These are phyloP conservation scores for Calephelis virginiensis DNA, from an alignment of 1,140 invertebrate genomes.

Conservation along the genomic window DNA sequence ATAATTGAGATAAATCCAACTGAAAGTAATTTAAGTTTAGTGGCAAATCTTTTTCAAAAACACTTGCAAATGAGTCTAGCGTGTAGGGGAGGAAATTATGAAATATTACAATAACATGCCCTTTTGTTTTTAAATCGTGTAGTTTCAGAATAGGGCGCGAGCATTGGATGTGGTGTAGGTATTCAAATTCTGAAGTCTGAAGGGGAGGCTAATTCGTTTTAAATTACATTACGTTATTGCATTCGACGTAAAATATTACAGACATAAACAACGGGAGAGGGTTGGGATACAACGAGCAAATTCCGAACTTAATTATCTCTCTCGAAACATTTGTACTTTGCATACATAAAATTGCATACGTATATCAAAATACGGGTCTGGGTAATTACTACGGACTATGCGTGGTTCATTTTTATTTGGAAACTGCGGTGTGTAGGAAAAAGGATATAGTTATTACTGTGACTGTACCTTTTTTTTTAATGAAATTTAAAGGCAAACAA, in stretches of 20 bases:
- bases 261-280: constrained; percentile 63
- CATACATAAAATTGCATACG: neutral
- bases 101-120: constrained; percentile 61
- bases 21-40: neutral
- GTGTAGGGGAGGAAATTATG: constrained; percentile 61
- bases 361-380: neutral
- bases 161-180: constrained; percentile 40
- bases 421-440: too few relatives aligned
- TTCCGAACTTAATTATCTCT: constrained; percentile 6
- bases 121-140: constrained; percentile 69
- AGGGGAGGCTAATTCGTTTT: constrained; percentile 75
- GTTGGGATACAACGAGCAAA: constrained; percentile 43
- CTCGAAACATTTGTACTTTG: neutral
- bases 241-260: constrained; percentile 66
- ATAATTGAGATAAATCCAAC: neutral
- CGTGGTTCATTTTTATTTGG: too few relatives aligned
- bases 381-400: too few relatives aligned
- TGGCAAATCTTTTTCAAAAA: neutral
- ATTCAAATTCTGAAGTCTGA: constrained; percentile 68
- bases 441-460: too few relatives aligned
- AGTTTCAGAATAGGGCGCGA: constrained; percentile 57
- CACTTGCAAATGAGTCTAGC: constrained; percentile 19
- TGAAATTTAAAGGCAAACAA: too few relatives aligned
- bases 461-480: too few relatives aligned
- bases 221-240: constrained; percentile 77